Evolutionary conservation across 1,140 invertebrate species (phyloP), one percentile per base, ranked within the genome.

Genomic region (Scaptomyza montana): DNA sequence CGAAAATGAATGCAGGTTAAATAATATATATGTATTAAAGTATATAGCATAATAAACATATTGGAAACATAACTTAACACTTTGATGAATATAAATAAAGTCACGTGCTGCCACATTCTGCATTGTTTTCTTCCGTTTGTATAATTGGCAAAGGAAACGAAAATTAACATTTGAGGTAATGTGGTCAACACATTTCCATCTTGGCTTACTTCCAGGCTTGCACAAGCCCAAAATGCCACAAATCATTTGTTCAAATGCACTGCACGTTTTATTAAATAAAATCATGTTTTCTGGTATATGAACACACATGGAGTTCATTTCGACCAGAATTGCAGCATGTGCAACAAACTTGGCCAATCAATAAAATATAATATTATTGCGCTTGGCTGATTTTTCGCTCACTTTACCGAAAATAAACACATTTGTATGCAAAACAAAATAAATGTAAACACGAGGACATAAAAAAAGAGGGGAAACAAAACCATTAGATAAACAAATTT

Each of bases 351-450:
- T n/a, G 56, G 43, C 56, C 56, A 59, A 47, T 59, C 56, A 59
- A 59, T 59, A 59, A 59, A 59, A 47, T 59, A 33, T 30, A 47
- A 47, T 59, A 47, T 59, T 47, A 33, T 47, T 47, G 56, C 56
- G 56, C 56, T 59, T 47, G 56, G 13, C 43, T 59, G 28, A 28
- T n/a, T 59, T 36, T 36, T 8, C 19, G 12, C 5, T 30, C 39
- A 9, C n/a, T 45, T 10, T 25, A 57, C n/a, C 25, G n/a, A 45
- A n/a, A 25, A 41, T 25, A 56, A 57, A 43, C 28, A 56, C 43
- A 45, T 45, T 10, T 28, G 25, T 30, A 13, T n/a, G 39, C n/a
- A 30, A 43, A 57, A 43, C 7, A 12, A 55, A 4, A 55, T 21
- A 13, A 16, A 41, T 39, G n/a, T 5, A n/a, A 10, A 12, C 3